These are phyloP conservation scores for Grapholita molesta DNA, from an alignment of 1,140 invertebrate species.

Conservation along the genomic window DNA sequence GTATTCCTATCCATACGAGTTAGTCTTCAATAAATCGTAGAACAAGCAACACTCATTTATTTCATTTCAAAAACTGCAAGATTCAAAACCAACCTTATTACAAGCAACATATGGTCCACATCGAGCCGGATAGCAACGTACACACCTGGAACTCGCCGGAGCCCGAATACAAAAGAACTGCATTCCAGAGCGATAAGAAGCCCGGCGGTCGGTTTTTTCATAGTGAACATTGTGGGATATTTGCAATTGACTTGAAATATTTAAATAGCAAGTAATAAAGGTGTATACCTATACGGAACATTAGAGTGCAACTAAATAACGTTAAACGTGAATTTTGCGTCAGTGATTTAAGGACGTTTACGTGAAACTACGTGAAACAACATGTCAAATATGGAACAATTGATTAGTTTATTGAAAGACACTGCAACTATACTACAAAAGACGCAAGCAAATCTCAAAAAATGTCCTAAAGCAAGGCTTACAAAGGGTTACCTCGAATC, in stretches of 20 bases:
- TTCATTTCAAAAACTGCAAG: not conserved
- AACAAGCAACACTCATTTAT: too few relatives aligned
- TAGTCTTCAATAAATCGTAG: too few relatives aligned
- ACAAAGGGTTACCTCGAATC: not conserved
- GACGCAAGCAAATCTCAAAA: conserved; percentile 2
- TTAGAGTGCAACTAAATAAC: not conserved
- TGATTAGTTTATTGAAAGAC: not conserved
- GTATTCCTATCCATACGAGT: too few relatives aligned
- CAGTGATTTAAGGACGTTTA: not conserved
- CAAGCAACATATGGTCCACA: not conserved
- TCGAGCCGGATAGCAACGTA: not conserved
- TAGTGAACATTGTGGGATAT: not conserved
- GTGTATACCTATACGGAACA: not conserved
- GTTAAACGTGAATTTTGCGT: not conserved
- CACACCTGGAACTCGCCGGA: not conserved
- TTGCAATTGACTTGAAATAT: not conserved
- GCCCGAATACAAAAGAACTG: not conserved
- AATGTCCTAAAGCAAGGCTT: not conserved
- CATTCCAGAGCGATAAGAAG: not conserved
- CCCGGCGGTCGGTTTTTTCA: not conserved
- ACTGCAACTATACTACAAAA: not conserved
- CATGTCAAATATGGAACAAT: not conserved
- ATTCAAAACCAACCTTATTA: not conserved
- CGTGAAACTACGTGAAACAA: not conserved
- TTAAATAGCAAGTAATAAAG: not conserved